Evolutionary conservation across 1,140 invertebrate species (phyloP).

Genomic region (Bombus vancouverensis): DNA sequence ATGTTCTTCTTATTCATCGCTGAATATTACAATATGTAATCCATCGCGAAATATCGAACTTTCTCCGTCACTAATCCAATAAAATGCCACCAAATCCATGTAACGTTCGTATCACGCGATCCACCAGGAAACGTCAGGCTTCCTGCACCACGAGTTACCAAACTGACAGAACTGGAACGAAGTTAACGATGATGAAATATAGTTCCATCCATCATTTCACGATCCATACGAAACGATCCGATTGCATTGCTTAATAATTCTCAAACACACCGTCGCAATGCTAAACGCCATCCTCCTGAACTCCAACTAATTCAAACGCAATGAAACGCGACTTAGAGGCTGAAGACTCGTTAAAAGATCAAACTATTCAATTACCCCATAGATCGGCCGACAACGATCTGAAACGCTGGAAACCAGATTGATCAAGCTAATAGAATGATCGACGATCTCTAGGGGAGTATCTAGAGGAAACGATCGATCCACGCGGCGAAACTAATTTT

Average conservation of each 20-base stretch:
- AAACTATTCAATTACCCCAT: slow-evolving; percentile 1
- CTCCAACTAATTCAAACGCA: neutral
- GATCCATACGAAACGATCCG: neutral
- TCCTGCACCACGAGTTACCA: neutral
- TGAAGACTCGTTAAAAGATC: slow-evolving; percentile 7
- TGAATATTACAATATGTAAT: no score
- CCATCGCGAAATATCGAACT: no score
- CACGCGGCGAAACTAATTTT: slow-evolving; percentile 5
- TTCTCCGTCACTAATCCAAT: no score
- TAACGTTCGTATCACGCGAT: neutral
- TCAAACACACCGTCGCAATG: neutral
- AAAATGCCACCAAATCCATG: no score
- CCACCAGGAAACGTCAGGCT: neutral
- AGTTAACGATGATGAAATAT: neutral
- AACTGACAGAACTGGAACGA: neutral
- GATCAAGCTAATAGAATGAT: slow-evolving; percentile 18
- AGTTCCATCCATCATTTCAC: neutral
- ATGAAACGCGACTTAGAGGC: neutral
- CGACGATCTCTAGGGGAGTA: neutral
- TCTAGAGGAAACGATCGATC: slow-evolving; percentile 6
- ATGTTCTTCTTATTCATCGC: no score
- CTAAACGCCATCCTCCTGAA: neutral
- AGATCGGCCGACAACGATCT: neutral
- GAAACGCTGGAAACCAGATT: slow-evolving; percentile 12
- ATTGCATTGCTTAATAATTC: neutral